Base-by-base conservation (phyloP, 2,888 invertebrate genomes). In the Cantharis lateralis region DNA sequence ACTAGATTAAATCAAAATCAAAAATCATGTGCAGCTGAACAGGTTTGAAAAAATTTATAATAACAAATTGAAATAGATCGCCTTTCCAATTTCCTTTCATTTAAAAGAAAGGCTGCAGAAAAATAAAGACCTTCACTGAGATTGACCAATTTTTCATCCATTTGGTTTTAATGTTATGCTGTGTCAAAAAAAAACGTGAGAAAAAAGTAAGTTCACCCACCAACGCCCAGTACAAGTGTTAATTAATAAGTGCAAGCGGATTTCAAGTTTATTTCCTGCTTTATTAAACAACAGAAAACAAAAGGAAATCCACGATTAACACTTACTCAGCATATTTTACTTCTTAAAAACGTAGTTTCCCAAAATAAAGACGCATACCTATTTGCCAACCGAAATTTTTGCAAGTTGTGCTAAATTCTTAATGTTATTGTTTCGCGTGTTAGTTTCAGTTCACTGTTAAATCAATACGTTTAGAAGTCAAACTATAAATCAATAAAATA, bases 1-100 rank as follows among this genome's bases (percentile, higher is more conserved):
- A 20, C 72, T 20, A 68, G 48, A 72, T 72, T 15, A 15, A 26
- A 11, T 66, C 32, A 72, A 68, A 66, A 32, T 72, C 48, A 63
- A 63, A 72, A 72, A 64, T 66, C 18, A 20, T 32, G 20, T 24
- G 24, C 15, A 26, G 61, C 61, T 48, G 64, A 72, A 72, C 66
- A 16, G 66, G 72, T 66, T 72, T 66, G 15, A 18, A 72, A 72
- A 72, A 72, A 72, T 64, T 72, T 20, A 32, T 48, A 66, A 72
- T 68, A 72, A 72, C 68, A 66, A 72, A 66, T 66, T 48, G 18
- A 32, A 72, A 66, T 48, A n/a, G 24, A 66, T 24, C 16, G 24
- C 64, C 64, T 66, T 66, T 66, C 64, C 13, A 64, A 66, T 63
- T 63, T 66, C 64, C 64, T 66, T 66, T 66, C 64, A 66, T 66